Conservation (phyloP, 2,113 vertebrate genomes). For the Saccopteryx bilineata region DNA sequence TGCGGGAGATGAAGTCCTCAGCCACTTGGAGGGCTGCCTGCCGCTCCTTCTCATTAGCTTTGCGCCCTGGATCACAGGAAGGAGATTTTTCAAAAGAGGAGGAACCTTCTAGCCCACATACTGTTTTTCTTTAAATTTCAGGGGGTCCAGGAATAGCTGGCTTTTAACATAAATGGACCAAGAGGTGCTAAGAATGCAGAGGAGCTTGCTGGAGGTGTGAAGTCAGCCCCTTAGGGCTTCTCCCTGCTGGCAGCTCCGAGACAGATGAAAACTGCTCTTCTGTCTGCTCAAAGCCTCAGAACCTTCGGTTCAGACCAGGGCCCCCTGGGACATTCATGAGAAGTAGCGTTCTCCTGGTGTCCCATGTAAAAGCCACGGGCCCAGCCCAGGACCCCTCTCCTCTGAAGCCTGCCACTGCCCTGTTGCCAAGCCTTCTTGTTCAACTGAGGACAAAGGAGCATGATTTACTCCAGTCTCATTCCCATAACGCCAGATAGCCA, state of each 20-base stretch:
- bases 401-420: not conserved
- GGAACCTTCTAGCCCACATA: not conserved
- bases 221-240: not conserved
- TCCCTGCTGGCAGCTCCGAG: not conserved
- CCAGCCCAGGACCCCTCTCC: no score
- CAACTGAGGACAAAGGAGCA: not conserved
- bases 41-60: slow-evolving; percentile 92
- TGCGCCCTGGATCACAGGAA: slow-evolving; percentile 84
- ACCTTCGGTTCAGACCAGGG: not conserved
- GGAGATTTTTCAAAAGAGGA: not conserved
- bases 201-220: not conserved
- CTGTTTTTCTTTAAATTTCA: not conserved
- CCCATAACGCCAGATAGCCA: not conserved
- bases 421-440: not conserved
- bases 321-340: not conserved
- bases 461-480: not conserved
- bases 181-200: not conserved
- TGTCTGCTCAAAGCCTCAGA: not conserved
- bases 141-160: not conserved
- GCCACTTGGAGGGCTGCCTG: slow-evolving; percentile 91
- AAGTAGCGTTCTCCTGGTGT: not conserved
- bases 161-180: not conserved
- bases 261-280: not conserved
- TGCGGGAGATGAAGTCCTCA: slow-evolving; percentile 92
- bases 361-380: not conserved